These are phyloP conservation scores for Astreopora myriophthalma DNA, from an alignment of 64 coral and sea anemone species.

Conservation along the genomic window DNA sequence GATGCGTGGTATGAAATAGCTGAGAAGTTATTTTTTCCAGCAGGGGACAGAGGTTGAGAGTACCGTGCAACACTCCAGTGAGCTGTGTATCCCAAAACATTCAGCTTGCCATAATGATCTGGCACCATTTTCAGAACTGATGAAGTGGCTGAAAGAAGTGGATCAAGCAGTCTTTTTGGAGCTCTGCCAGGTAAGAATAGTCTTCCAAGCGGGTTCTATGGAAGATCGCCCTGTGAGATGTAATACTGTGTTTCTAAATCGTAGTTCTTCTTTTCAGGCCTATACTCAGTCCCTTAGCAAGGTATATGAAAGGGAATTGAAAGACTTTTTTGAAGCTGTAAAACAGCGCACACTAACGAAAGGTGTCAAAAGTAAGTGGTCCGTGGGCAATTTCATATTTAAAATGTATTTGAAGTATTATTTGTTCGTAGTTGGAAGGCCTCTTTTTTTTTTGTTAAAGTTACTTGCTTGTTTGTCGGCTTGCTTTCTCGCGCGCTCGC, in stretches of 20 bases:
- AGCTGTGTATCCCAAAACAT: conserved; percentile 93
- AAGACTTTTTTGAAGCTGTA: conserved; percentile 92
- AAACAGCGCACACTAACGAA: conserved; percentile 68
- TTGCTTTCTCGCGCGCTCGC: no score
- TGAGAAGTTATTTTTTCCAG: no score
- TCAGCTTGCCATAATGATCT: conserved; percentile 91
- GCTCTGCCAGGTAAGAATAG: conserved; percentile 71
- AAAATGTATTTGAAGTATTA: no score
- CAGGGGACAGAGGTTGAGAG: conserved; percentile 80
- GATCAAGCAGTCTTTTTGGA: conserved; percentile 80
- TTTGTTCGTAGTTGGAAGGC: no score
- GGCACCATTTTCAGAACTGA: conserved; percentile 82
- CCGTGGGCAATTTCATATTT: no score
- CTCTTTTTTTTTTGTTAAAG: no score
- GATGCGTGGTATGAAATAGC: no score
- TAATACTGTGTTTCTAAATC: no score
- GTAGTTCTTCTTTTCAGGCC: conserved; percentile 40
- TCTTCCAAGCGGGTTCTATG: no score
- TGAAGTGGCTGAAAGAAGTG: conserved; percentile 95
- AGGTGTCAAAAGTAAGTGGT: conserved; percentile 52
- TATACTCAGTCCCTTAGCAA: conserved; percentile 91
- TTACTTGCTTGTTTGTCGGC: no score
- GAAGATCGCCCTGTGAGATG: no score
- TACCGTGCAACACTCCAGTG: conserved; percentile 84
- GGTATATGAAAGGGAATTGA: conserved; percentile 94